These are phyloP conservation scores for Caenorhabditis angaria DNA, from an alignment of 2,888 invertebrate genomes.

Conservation along the genomic window DNA sequence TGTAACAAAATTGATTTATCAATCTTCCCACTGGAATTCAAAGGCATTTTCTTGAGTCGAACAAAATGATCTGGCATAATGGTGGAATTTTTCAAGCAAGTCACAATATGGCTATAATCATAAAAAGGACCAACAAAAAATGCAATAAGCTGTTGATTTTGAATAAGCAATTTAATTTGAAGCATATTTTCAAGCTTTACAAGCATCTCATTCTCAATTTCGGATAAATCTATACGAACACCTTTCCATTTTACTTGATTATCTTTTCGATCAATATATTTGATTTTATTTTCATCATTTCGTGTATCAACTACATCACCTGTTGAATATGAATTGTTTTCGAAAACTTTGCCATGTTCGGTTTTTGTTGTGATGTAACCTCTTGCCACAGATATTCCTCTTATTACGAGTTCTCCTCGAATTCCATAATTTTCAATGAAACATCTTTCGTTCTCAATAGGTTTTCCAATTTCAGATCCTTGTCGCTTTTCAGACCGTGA, in stretches of 20 bases:
- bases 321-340: conserved; percentile 24
- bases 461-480: conserved; percentile 52
- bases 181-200: conserved; percentile 18
- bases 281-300: conserved; percentile 5
- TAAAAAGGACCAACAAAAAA: conserved; percentile 28
- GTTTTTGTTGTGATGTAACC: conserved; percentile 37
- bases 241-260: conserved; percentile 59
- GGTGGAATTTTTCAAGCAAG: conserved; percentile 5
- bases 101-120: background rate
- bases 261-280: conserved; percentile 57
- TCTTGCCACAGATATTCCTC: conserved; percentile 40
- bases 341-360: conserved; percentile 10
- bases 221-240: conserved; percentile 36
- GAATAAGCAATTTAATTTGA: conserved; percentile 26
- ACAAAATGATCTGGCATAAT: conserved; percentile 49
- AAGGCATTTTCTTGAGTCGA: conserved; percentile 44
- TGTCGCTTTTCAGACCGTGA: conserved; percentile 4
- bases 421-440: conserved; percentile 6
- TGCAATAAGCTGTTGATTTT: conserved; percentile 41
- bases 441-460: conserved; percentile 38
- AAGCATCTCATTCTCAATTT: conserved; percentile 37
- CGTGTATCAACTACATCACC: conserved; percentile 43
- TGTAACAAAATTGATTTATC: conserved; percentile 49
- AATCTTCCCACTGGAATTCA: conserved; percentile 57
- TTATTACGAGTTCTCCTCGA: conserved; percentile 38